Percentiles rank a stretch among this genome's conserved stretches.
phyloP scores from a whole-genome alignment of 2,888 invertebrate genomes.

The Sarcophaga variegata region DNA sequence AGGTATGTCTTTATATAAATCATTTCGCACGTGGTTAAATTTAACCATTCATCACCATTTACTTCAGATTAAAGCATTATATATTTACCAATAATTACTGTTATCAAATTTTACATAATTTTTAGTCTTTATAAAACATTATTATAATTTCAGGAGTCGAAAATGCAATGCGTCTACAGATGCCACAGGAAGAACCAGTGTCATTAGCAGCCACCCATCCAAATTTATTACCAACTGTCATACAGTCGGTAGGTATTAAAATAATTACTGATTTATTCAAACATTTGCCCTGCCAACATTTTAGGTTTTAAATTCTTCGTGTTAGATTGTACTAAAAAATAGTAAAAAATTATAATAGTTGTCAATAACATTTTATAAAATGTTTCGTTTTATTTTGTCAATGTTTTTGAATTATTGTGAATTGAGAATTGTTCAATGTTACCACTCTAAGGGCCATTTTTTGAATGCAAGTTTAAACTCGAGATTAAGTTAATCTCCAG shows the following conservation, averaged over 20 bases:
- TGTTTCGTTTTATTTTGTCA: too few species aligned
- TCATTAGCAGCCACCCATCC: constrained; percentile 81
- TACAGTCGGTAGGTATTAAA: constrained; percentile 78
- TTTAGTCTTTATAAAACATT: not conserved
- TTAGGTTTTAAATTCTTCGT: too few species aligned
- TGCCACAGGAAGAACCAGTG: constrained; percentile 77
- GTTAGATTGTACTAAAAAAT: too few species aligned
- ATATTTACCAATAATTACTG: not conserved
- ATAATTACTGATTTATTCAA: not conserved
- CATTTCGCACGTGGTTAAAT: too few species aligned
- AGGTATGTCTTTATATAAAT: constrained; percentile 36
- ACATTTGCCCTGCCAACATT: too few species aligned
- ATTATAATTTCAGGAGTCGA: constrained; percentile 37
- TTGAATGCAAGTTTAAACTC: too few species aligned
- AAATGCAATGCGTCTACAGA: constrained; percentile 44
- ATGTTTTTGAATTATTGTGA: too few species aligned
- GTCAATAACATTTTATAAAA: too few species aligned
- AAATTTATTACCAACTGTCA: constrained; percentile 79
- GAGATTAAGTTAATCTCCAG: too few species aligned
- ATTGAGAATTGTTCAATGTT: too few species aligned
- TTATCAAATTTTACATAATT: not conserved
- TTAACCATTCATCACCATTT: not conserved
- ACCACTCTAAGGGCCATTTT: too few species aligned
- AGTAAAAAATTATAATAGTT: too few species aligned
- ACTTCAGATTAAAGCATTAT: not conserved